Base-by-base conservation (phyloP, 2,113 vertebrate species). In the Eubucco bourcierii region DNA sequence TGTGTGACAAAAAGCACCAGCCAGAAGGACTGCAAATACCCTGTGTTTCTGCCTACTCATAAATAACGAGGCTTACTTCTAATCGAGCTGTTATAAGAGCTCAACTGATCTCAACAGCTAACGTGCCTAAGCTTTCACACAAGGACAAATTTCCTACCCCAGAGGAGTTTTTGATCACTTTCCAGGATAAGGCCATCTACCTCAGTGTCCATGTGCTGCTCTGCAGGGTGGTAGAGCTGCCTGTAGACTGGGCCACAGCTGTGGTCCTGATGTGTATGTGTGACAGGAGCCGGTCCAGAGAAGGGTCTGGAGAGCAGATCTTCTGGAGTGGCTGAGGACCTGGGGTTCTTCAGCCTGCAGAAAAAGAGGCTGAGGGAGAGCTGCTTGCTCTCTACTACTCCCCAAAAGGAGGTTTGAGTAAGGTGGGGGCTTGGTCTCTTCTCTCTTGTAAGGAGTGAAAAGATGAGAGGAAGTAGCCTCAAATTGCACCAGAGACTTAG, bases 181-280 rank as follows among this genome's bases (percentile, higher is more conserved):
- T 12, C 37, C 73, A 50, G 34, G 15, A 29, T 7, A 33, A 15
- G n/a, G 29, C n/a, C 34, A 15, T 2, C 9, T 41, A 47, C 2
- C 1, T 12, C 2, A 12, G 4, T 3, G 15, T 17, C 39, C 0
- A 0, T 11, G 18, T 12, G 29, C 29, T 23, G 21, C 25, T 28
- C 4, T 12, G 12, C 34, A 47, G 21, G 23, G 12, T 2, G 9
- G 11, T 0, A 28, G 12, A 24, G 34, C 8, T 27, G 21, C 44
- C 52, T 41, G 24, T 7, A 15, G 25, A 59, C 9, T 0, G 0
- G 53, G 44, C 63, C 4, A 6, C 34, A 41, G 78, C 52, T 0
- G 0, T 19, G 37, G 37, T 11, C 4, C 29, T 1, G 15, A 2
- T 0, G 0, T 6, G 2, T 8, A 6, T 23, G 39, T 5, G 3